Percentiles rank a stretch among this genome's conserved stretches.
Conservation (phyloP, 2,113 vertebrate genomes). For the Corythoichthys haematopterus region DNA sequence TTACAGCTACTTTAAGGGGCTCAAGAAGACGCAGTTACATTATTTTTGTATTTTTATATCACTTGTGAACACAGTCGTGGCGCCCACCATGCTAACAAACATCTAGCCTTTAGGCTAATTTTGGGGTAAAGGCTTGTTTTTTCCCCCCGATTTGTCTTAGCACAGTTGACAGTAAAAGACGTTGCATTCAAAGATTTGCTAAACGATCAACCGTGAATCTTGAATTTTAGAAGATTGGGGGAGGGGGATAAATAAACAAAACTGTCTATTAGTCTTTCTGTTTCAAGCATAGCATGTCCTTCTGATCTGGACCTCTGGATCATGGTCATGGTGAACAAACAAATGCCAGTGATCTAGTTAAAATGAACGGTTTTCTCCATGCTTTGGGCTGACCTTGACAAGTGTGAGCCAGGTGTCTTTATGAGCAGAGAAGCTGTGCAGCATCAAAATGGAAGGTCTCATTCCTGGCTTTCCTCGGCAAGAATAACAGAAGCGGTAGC, state of each 20-base stretch:
- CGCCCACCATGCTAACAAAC: no score
- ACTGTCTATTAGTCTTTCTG: neutral
- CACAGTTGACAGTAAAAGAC: no score
- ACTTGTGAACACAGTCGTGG: no score
- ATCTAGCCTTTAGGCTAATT: no score
- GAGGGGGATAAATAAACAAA: neutral
- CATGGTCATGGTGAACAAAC: neutral
- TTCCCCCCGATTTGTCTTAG: no score
- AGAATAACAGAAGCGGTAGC: constrained; percentile 91
- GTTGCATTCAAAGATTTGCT: no score
- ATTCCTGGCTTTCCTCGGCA: constrained; percentile 83
- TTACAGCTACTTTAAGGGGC: no score
- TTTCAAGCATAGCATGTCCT: neutral
- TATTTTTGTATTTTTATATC: no score
- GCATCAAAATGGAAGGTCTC: constrained; percentile 85
- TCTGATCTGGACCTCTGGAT: neutral
- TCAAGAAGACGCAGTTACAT: no score
- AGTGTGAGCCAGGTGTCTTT: constrained; percentile 93
- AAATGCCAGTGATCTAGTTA: neutral
- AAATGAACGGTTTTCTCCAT: neutral
- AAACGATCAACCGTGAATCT: no score
- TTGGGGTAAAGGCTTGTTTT: no score
- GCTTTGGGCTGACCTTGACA: constrained; percentile 78
- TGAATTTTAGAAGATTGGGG: no score
- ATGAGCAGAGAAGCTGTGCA: constrained; percentile 91